Percentiles rank a stretch among this genome's conserved stretches.
These are phyloP conservation scores for Macquaria australasica DNA, from an alignment of 2,113 vertebrate genomes.

Conservation along the genomic window DNA sequence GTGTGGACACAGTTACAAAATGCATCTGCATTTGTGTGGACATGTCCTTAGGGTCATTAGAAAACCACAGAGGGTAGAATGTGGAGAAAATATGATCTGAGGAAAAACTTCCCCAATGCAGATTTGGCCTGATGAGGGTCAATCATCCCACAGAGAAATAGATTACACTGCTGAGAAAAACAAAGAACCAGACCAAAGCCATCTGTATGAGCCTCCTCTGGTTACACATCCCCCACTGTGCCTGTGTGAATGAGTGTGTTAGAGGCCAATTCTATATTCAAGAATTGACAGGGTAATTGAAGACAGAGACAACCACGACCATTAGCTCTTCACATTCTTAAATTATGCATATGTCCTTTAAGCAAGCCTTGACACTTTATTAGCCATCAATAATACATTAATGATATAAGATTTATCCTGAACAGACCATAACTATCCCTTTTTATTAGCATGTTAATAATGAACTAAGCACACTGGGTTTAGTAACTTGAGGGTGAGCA, in stretches of 20 bases:
- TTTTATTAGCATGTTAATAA: conserved; percentile 65
- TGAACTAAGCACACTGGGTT: conserved; percentile 49
- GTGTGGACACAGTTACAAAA: neutral
- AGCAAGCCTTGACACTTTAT: conserved; percentile 35
- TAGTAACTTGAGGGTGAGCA: conserved; percentile 26
- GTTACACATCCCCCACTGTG: conserved; percentile 44
- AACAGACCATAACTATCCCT: neutral
- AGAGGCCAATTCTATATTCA: conserved; percentile 8
- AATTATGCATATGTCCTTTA: conserved; percentile 65
- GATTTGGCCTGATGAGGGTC: conserved; percentile 17
- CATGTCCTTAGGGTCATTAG: neutral
- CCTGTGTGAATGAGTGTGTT: conserved; percentile 9
- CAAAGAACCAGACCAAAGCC: conserved; percentile 34
- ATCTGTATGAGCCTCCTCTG: conserved; percentile 12
- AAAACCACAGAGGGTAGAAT: neutral
- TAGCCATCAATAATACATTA: conserved; percentile 61
- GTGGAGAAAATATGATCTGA: neutral
- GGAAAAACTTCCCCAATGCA: neutral
- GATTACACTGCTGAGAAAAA: conserved; percentile 22
- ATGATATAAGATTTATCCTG: conserved; percentile 41
- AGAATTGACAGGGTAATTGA: conserved; percentile 38
- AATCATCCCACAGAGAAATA: conserved; percentile 34
- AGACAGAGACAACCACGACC: conserved; percentile 25
- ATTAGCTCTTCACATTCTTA: conserved; percentile 36
- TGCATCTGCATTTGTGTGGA: neutral